Evolutionary conservation across 1,140 invertebrate species (phyloP).

Genomic region (Aphelenchoides avenae): DNA sequence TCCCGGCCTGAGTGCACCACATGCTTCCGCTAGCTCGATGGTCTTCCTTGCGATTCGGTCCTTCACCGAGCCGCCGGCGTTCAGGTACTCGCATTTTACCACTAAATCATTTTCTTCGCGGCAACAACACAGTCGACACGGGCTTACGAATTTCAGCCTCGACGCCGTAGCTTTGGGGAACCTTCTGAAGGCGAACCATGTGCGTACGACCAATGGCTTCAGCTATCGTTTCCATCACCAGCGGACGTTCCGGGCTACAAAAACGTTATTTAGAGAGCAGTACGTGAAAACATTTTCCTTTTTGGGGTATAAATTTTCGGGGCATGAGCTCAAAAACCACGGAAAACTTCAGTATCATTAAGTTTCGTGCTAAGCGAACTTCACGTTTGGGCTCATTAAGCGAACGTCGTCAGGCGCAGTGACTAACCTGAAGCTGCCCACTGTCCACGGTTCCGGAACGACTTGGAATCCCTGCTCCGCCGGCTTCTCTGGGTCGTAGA

Average conservation of each 20-base stretch:
- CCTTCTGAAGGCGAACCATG: slow-evolving; percentile 77
- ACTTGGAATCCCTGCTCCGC: slow-evolving; percentile 19
- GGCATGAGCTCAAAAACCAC: no score
- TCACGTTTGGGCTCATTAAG: no score
- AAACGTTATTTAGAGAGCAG: no score
- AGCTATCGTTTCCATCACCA: slow-evolving; percentile 34
- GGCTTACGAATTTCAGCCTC: slow-evolving; percentile 42
- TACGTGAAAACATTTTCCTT: no score
- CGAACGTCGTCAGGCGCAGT: no score
- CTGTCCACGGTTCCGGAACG: slow-evolving; percentile 27
- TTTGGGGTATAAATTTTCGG: no score
- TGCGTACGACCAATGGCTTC: slow-evolving; percentile 78
- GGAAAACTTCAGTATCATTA: no score
- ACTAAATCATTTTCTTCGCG: no score
- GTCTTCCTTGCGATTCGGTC: slow-evolving; percentile 88
- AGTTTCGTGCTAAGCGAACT: no score
- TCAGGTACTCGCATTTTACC: slow-evolving; percentile 94
- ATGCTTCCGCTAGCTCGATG: slow-evolving; percentile 85
- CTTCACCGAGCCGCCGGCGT: slow-evolving; percentile 94
- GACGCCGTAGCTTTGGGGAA: slow-evolving; percentile 60
- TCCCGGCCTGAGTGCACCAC: slow-evolving; percentile 79
- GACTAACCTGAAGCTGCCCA: no score
- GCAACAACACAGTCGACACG: no score
- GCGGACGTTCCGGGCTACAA: slow-evolving; percentile 23
- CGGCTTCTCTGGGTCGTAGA: slow-evolving; percentile 27